Evolutionary conservation across 2,888 invertebrate species (phyloP).

Genomic region (Lepas anatifera): DNA sequence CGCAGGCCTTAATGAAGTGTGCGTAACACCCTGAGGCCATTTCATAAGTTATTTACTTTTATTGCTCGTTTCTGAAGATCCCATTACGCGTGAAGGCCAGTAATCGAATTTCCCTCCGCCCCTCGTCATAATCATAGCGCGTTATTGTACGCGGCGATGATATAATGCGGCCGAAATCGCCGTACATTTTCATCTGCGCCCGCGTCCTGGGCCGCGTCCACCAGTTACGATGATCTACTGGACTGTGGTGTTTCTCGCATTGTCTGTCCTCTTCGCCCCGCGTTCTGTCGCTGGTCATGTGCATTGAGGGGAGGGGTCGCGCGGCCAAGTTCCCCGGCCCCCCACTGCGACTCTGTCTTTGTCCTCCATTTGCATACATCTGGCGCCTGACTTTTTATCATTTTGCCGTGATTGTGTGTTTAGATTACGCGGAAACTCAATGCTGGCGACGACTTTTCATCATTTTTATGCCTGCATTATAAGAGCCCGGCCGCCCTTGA

Average conservation of each 20-base stretch:
- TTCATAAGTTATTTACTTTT: conserved; percentile 10
- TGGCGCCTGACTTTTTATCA: neutral
- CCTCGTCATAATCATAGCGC: conserved; percentile 1
- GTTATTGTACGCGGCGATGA: neutral
- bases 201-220: neutral
- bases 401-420: neutral
- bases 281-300: neutral
- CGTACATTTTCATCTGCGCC: conserved; percentile 5
- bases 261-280: neutral
- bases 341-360: neutral
- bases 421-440: neutral
- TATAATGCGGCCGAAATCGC: conserved; percentile 1
- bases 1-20: neutral
- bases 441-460: neutral
- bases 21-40: neutral
- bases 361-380: neutral
- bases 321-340: neutral
- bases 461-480: neutral
- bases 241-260: neutral
- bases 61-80: conserved; percentile 6
- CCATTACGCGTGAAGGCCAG: neutral
- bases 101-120: neutral
- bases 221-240: neutral
- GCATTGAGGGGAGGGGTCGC: neutral
- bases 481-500: neutral